phyloP scores from a whole-genome alignment of 2,113 vertebrate species.

The Xenopus laevis region DNA sequence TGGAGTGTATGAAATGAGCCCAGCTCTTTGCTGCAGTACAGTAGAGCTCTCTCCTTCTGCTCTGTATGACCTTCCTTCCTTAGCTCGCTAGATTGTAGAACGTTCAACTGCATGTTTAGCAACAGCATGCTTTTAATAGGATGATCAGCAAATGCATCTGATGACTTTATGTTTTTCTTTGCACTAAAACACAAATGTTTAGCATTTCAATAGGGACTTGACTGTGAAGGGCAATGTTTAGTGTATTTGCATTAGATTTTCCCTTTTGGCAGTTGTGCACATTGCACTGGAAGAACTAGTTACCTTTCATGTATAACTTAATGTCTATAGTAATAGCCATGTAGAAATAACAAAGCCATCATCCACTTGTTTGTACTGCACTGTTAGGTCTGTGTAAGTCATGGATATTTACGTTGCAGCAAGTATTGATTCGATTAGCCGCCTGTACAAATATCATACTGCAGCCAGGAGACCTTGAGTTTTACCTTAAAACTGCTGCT shows the following conservation, averaged over 20 bases:
- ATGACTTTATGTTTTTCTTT: neutral
- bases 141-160: neutral
- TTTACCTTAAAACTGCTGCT: neutral
- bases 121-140: neutral
- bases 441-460: neutral
- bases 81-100: conserved; percentile 23
- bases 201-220: too few species aligned
- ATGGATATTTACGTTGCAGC: neutral
- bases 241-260: too few species aligned
- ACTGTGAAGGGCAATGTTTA: too few species aligned
- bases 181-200: neutral
- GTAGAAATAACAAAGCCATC: too few species aligned
- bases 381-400: too few species aligned
- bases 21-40: conserved; percentile 71
- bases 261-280: neutral
- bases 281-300: neutral
- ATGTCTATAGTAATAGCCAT: too few species aligned
- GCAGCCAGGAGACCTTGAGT: neutral
- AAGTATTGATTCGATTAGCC: neutral
- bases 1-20: conserved; percentile 57
- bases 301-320: too few species aligned
- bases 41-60: conserved; percentile 47
- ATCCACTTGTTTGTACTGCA: too few species aligned
- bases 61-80: conserved; percentile 66
- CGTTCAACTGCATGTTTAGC: conserved; percentile 14